Evolutionary conservation across 2,113 vertebrate species (phyloP), one percentile per base, ranked within the genome.

Genomic region (Corythaeola cristata): DNA sequence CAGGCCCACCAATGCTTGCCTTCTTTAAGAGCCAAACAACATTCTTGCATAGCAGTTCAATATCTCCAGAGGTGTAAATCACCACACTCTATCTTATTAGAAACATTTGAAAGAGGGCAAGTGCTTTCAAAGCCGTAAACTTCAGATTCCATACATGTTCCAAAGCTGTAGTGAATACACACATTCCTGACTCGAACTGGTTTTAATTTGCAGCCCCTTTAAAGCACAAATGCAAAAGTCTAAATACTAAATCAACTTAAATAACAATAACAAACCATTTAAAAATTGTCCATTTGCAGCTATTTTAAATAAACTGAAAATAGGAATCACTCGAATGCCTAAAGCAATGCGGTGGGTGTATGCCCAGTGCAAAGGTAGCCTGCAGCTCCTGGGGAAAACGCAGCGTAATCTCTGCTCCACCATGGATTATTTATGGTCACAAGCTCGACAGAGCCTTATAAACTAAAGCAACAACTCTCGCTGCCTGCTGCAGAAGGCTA

Each of bases 61-160:
- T 90, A 96, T 97, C 97, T 97, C 95, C 37, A 35, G 95, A 98
- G 97, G 97, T 97, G 97, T 97, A 96, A 97, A 97, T 97, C 97
- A 97, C 93, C 96, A 95, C 89, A 62, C 94, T 90, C 47, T 74
- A 85, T 97, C 98, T 98, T 97, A 98, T 96, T 96, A 97, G 97
- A 98, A 98, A 96, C 97, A 97, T 88, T 97, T 97, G 97, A 97
- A 97, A 96, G 91, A 86, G 91, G 94, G 94, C 93, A 93, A 97
- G 58, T 58, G 81, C 90, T 91, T 89, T 91, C 88, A 93, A 59
- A 97, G 90, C 81, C 75, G 96, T 97, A 97, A 97, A 97, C 97
- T 96, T 67, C 73, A 91, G 95, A 98, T 97, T 97, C 96, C 93
- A 96, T 86, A 78, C 96, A 45, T 85, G 92, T 96, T 94, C 96